Base-by-base conservation (phyloP, 2,797 vertebrate genomes). In the Chromis chromis region DNA sequence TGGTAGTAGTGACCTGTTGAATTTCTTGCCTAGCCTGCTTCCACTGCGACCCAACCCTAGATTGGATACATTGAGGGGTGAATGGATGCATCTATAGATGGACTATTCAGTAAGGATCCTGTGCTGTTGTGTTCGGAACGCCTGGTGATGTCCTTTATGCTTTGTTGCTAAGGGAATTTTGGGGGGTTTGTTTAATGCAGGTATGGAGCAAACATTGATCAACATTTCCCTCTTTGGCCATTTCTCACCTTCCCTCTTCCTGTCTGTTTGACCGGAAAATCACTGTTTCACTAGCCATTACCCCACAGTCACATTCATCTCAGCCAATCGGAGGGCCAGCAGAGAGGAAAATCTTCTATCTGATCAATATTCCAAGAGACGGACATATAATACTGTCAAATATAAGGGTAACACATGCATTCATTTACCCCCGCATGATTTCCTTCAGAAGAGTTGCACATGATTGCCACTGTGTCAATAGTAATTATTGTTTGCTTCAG, bases 301-400 rank as follows among this genome's bases (percentile, higher is more conserved):
- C 27, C 44, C 48, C 27, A 28, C 48, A 59, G 59, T 14, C 62
- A 64, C 27, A 81, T 88, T 80, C 22, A 76, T 86, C 70, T 82
- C 57, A 54, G 65, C 74, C 81, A 75, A 78, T 85, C 74, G 9
- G 22, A 62, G 52, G 50, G 27, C 61, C 61, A 66, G 54, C 48
- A 46, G 58, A 60, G 55, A 61, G 54, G 50, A 76, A 69, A 73
- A 70, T 69, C 46, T 50, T 68, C 44, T 11, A 3, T 27, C 24
- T 58, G 46, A 85, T 86, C 85, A 72, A 87, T 85, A 84, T 57
- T 65, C 70, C 14, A 56, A 64, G 19, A n/a, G 57, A 12, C 2
- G 55, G 44, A 61, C 55, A 60, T 62, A 40, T 72, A 60, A 27
- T 28, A 48, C 3, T 5, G 50, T 76, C 69, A 61, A 60, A 74